A percentile compares a stretch with the other conserved stretches of the same genome.
These are phyloP conservation scores for Lacerta agilis DNA, from an alignment of 2,797 vertebrate genomes.

Conservation along the genomic window DNA sequence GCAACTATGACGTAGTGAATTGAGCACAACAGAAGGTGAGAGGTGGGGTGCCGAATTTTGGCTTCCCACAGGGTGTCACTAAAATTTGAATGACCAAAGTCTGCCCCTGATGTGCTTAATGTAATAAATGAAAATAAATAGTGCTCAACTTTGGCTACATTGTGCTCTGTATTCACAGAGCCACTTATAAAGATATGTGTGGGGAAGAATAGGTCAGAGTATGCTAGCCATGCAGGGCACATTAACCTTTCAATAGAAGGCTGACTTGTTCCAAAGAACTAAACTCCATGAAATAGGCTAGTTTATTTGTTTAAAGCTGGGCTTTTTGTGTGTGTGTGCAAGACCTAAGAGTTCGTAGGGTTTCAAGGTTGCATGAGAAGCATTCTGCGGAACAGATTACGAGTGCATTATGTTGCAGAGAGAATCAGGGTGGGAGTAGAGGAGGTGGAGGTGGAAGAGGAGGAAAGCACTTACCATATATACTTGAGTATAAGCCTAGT, in stretches of 20 bases:
- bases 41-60: too few relatives aligned
- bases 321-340: neutral
- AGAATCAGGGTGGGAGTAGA: too few relatives aligned
- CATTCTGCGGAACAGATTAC: neutral
- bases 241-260: constrained; percentile 33
- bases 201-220: neutral
- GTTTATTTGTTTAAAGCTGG: neutral
- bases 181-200: constrained; percentile 7
- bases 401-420: fast-evolving
- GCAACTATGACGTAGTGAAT: too few relatives aligned
- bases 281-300: neutral
- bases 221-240: fast-evolving
- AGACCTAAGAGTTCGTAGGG: neutral
- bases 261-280: neutral
- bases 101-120: neutral
- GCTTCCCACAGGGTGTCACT: too few relatives aligned
- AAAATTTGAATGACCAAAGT: too few relatives aligned
- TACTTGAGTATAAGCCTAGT: too few relatives aligned
- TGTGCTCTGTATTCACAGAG: neutral
- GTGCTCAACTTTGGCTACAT: neutral
- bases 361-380: neutral
- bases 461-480: neutral
- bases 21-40: too few relatives aligned
- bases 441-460: fast-evolving
- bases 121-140: neutral